phyloP scores from a whole-genome alignment of 2,113 vertebrate genomes.

The Sula dactylatra region DNA sequence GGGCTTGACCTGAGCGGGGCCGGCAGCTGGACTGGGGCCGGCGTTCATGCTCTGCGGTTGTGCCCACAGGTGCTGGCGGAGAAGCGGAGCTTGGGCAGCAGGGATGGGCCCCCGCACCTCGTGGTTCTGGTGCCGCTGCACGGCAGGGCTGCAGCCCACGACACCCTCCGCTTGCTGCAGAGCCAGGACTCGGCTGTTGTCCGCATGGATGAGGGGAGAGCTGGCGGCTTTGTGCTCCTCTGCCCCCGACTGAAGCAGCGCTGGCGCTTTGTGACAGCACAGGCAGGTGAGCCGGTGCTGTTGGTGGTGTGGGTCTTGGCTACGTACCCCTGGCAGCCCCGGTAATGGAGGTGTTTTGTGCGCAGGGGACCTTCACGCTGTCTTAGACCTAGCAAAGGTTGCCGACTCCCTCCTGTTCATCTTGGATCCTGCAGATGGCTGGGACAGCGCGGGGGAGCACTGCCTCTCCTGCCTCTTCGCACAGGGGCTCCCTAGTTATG shows the following conservation, averaged over 20 bases:
- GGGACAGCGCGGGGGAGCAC: constrained; percentile 90
- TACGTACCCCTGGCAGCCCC: not conserved
- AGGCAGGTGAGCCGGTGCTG: constrained; percentile 62
- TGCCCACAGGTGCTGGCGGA: constrained; percentile 84
- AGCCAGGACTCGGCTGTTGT: constrained; percentile 68
- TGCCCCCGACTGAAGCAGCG: constrained; percentile 87
- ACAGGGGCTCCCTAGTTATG: constrained; percentile 91
- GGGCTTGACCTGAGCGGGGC: rapidly evolving
- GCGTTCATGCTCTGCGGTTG: not conserved
- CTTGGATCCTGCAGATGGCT: constrained; percentile 85
- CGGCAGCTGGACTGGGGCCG: rapidly evolving
- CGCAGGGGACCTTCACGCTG: constrained; percentile 84
- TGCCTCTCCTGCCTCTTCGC: constrained; percentile 93
- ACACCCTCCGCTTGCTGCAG: constrained; percentile 74
- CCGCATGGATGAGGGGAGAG: constrained; percentile 32
- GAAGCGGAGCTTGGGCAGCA: constrained; percentile 88
- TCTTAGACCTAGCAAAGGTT: constrained; percentile 91
- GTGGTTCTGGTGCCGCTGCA: constrained; percentile 87
- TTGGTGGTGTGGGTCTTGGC: rapidly evolving
- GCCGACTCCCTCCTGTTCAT: constrained; percentile 92
- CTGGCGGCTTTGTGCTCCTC: constrained; percentile 80
- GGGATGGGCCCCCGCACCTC: constrained; percentile 89
- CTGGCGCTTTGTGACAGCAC: constrained; percentile 83
- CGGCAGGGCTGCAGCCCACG: constrained; percentile 29
- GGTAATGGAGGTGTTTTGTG: not conserved